Evolutionary conservation across 2,113 vertebrate species (phyloP), one percentile per base, ranked within the genome.

Genomic region (Nothobranchius furzeri): DNA sequence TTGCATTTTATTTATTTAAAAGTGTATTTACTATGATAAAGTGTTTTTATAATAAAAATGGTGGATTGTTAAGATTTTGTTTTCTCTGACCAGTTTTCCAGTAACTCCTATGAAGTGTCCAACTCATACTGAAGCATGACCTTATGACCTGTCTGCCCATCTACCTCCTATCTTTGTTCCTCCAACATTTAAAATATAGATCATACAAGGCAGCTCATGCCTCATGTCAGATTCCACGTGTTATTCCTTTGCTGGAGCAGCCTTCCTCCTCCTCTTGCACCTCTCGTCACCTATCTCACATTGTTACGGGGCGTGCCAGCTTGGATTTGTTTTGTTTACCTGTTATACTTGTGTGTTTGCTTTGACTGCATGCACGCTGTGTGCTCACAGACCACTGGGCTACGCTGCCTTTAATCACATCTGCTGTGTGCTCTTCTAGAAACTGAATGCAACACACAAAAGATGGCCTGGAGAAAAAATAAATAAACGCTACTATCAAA

Each of bases 381-480:
- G 64, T 51, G 60, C 51, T 58, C 75, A 76, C 70, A 81, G 79
- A 66, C 66, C 60, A 51, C 64, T 50, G 64, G 61, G 65, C 78
- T 77, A 82, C 69, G 62, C 61, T 45, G 46, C 71, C 56, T 83
- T 83, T 79, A 70, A 74, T 75, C 84, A 75, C 70, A 75, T 76
- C 63, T 58, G 70, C 65, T 80, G 71, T 75, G 68, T 62, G 37
- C 53, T 64, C 62, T 59, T 65, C 59, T 64, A 61, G 15, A 69
- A 64, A 58, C 67, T 50, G 53, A 46, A 70, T 78, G 60, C 70
- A 9, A 35, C 13, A 14, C 11, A 60, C 14, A 30, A 51, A 42
- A 46, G 40, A 63, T 61, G 62, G 25, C 63, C 75, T 64, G 12
- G 36, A 48, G 56, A 40, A 49, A 54, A 70, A 75, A 56, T 78